Evolutionary conservation across 2,888 invertebrate genomes (phyloP).

Genomic region (Macrophya alboannulata): DNA sequence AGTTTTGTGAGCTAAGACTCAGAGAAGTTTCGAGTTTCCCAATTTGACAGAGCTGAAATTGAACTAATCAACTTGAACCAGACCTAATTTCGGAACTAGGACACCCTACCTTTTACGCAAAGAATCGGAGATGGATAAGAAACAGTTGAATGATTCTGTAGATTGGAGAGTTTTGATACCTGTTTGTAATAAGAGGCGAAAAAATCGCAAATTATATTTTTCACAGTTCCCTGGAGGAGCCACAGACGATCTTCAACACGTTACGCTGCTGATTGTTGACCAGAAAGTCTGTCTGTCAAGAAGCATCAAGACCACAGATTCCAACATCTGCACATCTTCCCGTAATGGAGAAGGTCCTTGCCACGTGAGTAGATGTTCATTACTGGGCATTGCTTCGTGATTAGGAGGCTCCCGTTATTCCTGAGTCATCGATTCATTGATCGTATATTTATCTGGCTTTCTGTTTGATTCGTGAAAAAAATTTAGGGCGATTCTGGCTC

Average conservation of each 20-base stretch:
- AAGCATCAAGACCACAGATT: not conserved
- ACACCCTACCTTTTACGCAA: no score
- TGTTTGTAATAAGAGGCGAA: not conserved
- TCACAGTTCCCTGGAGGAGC: not conserved
- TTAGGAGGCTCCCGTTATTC: not conserved
- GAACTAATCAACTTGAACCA: not conserved
- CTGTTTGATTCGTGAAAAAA: not conserved
- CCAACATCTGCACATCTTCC: slow-evolving; percentile 25
- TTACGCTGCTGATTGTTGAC: not conserved
- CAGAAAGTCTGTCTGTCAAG: not conserved
- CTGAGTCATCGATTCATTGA: not conserved
- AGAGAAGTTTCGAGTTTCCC: no score
- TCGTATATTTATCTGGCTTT: not conserved
- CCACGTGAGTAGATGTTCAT: not conserved
- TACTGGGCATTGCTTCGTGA: not conserved
- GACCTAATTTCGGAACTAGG: not conserved
- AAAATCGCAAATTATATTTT: not conserved
- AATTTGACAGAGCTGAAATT: not conserved
- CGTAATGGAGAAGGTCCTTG: slow-evolving; percentile 16
- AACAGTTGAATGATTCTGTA: no score
- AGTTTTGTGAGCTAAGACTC: not conserved
- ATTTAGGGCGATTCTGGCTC: slow-evolving; percentile 78
- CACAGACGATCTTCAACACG: slow-evolving; percentile 4
- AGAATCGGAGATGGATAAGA: no score
- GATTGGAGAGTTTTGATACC: no score